A percentile compares a stretch with the other conserved stretches of the same genome.
phyloP scores from a whole-genome alignment of 1,140 invertebrate genomes.

The Vollenhovia emeryi region DNA sequence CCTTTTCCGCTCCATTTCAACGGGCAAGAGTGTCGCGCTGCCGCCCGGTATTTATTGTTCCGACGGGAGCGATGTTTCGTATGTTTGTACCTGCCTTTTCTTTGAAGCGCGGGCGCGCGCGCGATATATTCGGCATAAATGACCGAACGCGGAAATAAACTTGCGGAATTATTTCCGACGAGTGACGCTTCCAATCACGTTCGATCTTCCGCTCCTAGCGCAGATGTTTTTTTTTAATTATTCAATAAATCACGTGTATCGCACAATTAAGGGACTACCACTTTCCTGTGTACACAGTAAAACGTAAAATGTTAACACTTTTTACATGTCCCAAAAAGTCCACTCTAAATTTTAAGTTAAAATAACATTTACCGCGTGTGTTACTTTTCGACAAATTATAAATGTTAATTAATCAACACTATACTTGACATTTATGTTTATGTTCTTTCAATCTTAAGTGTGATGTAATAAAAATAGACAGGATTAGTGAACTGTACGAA shows the following conservation, averaged over 20 bases:
- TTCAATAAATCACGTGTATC: not conserved
- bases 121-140: slow-evolving; percentile 1
- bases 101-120: not conserved
- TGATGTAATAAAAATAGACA: too few relatives aligned
- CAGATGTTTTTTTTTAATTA: not conserved
- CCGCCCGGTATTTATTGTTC: slow-evolving; percentile 53
- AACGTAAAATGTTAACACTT: too few relatives aligned
- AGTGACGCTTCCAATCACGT: not conserved
- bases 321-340: too few relatives aligned
- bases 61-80: slow-evolving; percentile 8
- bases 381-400: too few relatives aligned
- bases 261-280: not conserved
- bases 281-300: too few relatives aligned
- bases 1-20: slow-evolving; percentile 45
- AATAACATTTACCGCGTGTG: too few relatives aligned
- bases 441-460: too few relatives aligned
- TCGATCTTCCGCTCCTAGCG: not conserved
- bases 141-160: not conserved
- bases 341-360: too few relatives aligned
- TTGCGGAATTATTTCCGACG: not conserved
- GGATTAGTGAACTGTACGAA: too few relatives aligned
- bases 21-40: slow-evolving; percentile 39
- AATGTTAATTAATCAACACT: too few relatives aligned
- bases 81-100: slow-evolving; percentile 17
- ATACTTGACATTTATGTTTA: too few relatives aligned